These are phyloP conservation scores for Theocolax elegans DNA, from an alignment of 1,140 invertebrate genomes.

Conservation along the genomic window DNA sequence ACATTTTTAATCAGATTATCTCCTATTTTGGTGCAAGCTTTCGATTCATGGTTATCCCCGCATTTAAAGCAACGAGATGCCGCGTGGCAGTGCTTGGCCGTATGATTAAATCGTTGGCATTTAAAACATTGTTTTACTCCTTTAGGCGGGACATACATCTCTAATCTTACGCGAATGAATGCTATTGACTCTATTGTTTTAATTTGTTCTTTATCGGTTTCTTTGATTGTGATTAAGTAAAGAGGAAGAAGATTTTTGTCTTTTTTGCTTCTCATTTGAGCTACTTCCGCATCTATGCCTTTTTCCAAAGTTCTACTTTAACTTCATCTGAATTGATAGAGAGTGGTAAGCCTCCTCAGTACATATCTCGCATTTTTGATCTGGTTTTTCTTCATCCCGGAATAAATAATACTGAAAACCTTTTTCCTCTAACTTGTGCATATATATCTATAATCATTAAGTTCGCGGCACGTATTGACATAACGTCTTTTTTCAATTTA, in stretches of 20 bases:
- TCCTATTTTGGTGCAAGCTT: not conserved
- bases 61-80: not conserved
- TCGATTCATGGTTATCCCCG: not conserved
- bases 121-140: not conserved
- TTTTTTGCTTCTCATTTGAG: not conserved
- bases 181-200: not conserved
- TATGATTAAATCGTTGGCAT: slow-evolving; percentile 18
- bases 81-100: not conserved
- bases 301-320: too few relatives aligned
- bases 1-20: too few relatives aligned
- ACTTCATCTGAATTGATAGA: too few relatives aligned
- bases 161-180: not conserved
- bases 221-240: not conserved
- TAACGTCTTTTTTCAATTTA: too few relatives aligned
- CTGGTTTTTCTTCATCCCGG: too few relatives aligned
- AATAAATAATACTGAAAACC: too few relatives aligned
- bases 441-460: too few relatives aligned
- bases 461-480: too few relatives aligned
- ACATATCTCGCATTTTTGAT: too few relatives aligned
- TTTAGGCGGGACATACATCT: not conserved
- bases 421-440: too few relatives aligned
- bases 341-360: too few relatives aligned
- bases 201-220: not conserved
- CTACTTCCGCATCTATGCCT: not conserved
- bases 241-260: not conserved